Evolutionary conservation across 2,113 vertebrate species (phyloP).

Genomic region (Otolemur garnettii): DNA sequence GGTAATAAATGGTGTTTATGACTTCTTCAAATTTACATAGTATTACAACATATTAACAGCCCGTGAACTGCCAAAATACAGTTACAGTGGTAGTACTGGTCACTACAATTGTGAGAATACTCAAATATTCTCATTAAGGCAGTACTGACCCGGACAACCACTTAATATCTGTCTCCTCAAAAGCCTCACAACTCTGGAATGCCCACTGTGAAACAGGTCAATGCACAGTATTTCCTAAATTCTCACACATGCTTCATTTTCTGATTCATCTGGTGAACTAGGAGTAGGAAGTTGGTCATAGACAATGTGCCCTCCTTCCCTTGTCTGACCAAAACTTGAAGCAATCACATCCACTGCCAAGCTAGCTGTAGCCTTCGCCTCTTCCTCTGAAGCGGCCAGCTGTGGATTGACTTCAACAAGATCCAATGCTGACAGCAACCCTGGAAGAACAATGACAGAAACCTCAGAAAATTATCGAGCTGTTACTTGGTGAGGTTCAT

Average conservation of each 20-base stretch:
- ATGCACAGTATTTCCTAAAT: slow-evolving; percentile 82
- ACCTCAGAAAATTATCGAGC: not conserved
- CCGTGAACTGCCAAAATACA: slow-evolving; percentile 75
- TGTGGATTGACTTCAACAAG: slow-evolving; percentile 97
- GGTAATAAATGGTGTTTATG: slow-evolving; percentile 89
- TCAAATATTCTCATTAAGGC: slow-evolving; percentile 80
- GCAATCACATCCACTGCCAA: slow-evolving; percentile 95
- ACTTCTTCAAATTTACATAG: slow-evolving; percentile 81
- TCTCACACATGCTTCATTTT: slow-evolving; percentile 87
- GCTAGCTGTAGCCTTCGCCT: slow-evolving; percentile 91
- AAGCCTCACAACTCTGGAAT: slow-evolving; percentile 76
- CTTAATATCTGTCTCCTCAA: slow-evolving; percentile 57
- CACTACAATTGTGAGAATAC: slow-evolving; percentile 80
- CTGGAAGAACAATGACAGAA: slow-evolving; percentile 83
- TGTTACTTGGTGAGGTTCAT: not conserved
- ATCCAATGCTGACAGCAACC: slow-evolving; percentile 96
- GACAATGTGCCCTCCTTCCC: slow-evolving; percentile 91
- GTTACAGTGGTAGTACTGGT: slow-evolving; percentile 80
- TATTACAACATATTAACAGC: slow-evolving; percentile 67
- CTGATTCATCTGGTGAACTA: slow-evolving; percentile 91
- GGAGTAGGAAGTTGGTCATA: slow-evolving; percentile 90
- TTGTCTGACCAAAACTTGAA: slow-evolving; percentile 95
- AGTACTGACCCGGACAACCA: slow-evolving; percentile 67
- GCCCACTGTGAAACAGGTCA: slow-evolving; percentile 63
- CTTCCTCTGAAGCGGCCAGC: slow-evolving; percentile 91